Evolutionary conservation across 1,140 invertebrate species (phyloP).

Genomic region (Pogonognathellus flavescens): DNA sequence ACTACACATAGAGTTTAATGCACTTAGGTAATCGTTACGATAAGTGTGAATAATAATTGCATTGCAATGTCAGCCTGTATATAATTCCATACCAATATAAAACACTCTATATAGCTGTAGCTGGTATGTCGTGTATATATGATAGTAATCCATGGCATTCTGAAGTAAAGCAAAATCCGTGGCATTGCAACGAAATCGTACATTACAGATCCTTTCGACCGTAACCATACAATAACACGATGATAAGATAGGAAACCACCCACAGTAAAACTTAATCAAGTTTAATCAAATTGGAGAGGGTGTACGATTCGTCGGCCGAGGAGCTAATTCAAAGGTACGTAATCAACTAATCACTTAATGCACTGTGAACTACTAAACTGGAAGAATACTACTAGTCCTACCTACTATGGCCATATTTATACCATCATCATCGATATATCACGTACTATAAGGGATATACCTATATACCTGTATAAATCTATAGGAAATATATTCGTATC

Average conservation of each 20-base stretch:
- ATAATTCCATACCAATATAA: too few species aligned
- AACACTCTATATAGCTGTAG: too few species aligned
- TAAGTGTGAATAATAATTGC: conserved; percentile 15
- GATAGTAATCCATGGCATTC: too few species aligned
- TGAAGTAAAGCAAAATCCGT: too few species aligned
- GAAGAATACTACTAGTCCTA: too few species aligned
- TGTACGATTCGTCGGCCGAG: conserved; percentile 34
- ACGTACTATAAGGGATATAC: too few species aligned
- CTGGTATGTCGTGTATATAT: too few species aligned
- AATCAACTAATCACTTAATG: conserved; percentile 42
- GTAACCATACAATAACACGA: conserved; percentile 12
- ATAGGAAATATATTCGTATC: too few species aligned
- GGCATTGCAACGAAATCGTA: too few species aligned
- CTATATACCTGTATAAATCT: too few species aligned
- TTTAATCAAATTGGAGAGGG: conserved; percentile 46
- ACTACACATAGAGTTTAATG: conserved; percentile 36
- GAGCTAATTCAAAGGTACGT: conserved; percentile 46
- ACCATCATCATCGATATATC: too few species aligned
- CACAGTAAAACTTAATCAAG: conserved; percentile 45
- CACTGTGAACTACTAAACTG: neutral
- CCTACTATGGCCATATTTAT: too few species aligned
- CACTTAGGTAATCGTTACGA: conserved; percentile 28
- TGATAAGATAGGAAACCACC: neutral
- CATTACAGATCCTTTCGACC: neutral
- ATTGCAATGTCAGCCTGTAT: conserved; percentile 27